These are phyloP conservation scores for Antennarius maculatus DNA, from an alignment of 2,797 vertebrate genomes.

Conservation along the genomic window DNA sequence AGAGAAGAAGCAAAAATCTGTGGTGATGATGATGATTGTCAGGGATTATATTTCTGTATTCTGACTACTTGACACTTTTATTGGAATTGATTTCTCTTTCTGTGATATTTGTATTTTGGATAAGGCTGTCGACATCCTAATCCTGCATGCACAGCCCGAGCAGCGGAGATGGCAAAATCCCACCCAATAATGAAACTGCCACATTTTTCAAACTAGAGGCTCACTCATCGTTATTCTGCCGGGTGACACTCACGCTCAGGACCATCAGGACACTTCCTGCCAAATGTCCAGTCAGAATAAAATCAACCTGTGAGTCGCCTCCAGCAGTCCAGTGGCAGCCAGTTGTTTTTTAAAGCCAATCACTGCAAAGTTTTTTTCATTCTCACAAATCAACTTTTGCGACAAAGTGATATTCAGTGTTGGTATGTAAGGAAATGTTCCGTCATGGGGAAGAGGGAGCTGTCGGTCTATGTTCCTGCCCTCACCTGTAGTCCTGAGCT, in stretches of 20 bases:
- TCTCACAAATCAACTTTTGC: too few relatives aligned
- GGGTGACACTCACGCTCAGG: neutral
- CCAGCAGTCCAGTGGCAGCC: too few relatives aligned
- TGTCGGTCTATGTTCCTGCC: too few relatives aligned
- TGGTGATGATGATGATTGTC: neutral
- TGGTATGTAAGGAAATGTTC: too few relatives aligned
- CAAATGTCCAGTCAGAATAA: constrained; percentile 5
- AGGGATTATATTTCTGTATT: constrained; percentile 10
- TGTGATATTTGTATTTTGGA: neutral
- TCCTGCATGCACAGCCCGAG: neutral
- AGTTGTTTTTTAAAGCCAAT: too few relatives aligned
- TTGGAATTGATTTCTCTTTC: neutral
- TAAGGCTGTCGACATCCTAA: neutral
- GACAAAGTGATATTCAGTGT: too few relatives aligned
- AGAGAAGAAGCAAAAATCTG: neutral
- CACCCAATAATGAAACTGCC: neutral
- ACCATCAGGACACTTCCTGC: neutral
- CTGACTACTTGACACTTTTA: neutral
- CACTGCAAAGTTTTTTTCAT: too few relatives aligned
- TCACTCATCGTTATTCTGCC: neutral
- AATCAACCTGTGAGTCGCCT: neutral
- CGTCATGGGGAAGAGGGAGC: too few relatives aligned
- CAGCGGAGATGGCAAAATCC: neutral
- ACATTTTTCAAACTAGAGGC: neutral
- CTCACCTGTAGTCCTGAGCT: too few relatives aligned